These are phyloP conservation scores for Amazona finschi DNA, from an alignment of 2,797 vertebrate genomes.

Conservation along the genomic window DNA sequence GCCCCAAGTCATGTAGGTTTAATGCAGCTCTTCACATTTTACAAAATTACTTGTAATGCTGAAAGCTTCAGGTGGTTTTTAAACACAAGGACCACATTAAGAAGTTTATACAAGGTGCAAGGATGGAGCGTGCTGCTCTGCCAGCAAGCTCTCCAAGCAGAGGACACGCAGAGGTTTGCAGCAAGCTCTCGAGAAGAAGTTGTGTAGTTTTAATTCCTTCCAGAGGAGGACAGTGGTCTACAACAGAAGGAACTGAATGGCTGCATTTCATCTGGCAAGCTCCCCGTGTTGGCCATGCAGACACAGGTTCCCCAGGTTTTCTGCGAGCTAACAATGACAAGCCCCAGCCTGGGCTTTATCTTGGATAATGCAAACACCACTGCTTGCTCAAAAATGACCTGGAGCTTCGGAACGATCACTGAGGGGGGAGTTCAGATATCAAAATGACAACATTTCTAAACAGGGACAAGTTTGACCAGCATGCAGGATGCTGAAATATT, in stretches of 20 bases:
- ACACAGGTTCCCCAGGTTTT: not conserved
- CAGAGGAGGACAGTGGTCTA: constrained; percentile 59
- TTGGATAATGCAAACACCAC: not conserved
- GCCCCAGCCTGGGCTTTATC: not conserved
- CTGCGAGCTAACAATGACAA: fast-evolving
- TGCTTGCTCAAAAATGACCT: not conserved
- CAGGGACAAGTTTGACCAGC: not conserved
- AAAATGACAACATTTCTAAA: not conserved
- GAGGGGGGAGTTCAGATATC: not conserved
- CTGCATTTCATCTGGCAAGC: not conserved
- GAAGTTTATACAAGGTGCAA: not conserved
- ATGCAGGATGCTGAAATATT: not conserved
- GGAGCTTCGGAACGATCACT: not conserved
- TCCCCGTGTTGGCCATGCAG: fast-evolving
- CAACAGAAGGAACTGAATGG: not conserved
- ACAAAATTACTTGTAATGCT: fast-evolving
- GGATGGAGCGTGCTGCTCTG: not conserved
- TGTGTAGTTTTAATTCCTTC: constrained; percentile 48
- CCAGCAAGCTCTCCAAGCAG: not conserved
- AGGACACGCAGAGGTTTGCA: fast-evolving
- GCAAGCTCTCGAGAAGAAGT: not conserved
- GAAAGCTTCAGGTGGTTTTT: not conserved
- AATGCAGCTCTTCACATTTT: fast-evolving
- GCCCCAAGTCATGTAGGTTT: not conserved
- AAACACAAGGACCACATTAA: fast-evolving